A percentile compares a stretch with the other conserved stretches of the same genome.
Evolutionary conservation across 92 coral and sea anemone genomes (phyloP).

Genomic region (Palythoa heliodiscus): DNA sequence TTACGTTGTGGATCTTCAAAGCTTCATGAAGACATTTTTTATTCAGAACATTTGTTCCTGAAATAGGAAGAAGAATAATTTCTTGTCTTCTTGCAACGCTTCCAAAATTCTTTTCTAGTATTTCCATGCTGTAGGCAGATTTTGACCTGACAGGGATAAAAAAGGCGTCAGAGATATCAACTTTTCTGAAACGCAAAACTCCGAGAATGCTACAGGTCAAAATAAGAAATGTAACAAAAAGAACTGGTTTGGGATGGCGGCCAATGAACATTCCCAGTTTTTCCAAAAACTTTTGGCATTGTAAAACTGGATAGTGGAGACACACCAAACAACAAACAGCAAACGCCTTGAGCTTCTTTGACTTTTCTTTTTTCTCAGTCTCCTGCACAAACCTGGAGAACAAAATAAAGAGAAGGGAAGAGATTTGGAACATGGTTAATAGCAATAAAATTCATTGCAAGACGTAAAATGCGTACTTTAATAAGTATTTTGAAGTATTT

Average conservation of each 20-base stretch:
- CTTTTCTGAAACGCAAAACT: slow-evolving; percentile 32
- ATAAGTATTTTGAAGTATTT: no score
- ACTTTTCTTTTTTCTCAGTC: slow-evolving; percentile 3
- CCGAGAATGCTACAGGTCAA: slow-evolving; percentile 53
- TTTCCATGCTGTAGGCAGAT: slow-evolving; percentile 28
- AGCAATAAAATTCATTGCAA: no score
- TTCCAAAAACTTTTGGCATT: slow-evolving; percentile 51
- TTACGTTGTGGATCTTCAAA: slow-evolving; percentile 40
- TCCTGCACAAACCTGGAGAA: slow-evolving; percentile 25
- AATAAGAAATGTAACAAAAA: slow-evolving; percentile 17
- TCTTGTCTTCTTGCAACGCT: slow-evolving; percentile 36
- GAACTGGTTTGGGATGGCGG: slow-evolving; percentile 20
- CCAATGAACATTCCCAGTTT: slow-evolving; percentile 47
- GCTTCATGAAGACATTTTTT: slow-evolving; percentile 56
- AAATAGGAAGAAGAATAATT: slow-evolving; percentile 47
- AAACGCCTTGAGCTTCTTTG: background rate
- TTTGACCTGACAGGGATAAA: slow-evolving; percentile 37
- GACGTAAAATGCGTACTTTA: no score
- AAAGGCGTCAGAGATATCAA: slow-evolving; percentile 22
- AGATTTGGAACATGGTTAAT: no score
- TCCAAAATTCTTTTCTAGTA: slow-evolving; percentile 32
- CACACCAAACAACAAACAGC: slow-evolving; percentile 28
- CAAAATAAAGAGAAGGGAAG: background rate
- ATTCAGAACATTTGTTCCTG: slow-evolving; percentile 49
- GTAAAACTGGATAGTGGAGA: slow-evolving; percentile 42